A percentile compares a stretch with the other conserved stretches of the same genome.
phyloP scores from a whole-genome alignment of 2,113 vertebrate genomes.

The Macquaria ambigua region DNA sequence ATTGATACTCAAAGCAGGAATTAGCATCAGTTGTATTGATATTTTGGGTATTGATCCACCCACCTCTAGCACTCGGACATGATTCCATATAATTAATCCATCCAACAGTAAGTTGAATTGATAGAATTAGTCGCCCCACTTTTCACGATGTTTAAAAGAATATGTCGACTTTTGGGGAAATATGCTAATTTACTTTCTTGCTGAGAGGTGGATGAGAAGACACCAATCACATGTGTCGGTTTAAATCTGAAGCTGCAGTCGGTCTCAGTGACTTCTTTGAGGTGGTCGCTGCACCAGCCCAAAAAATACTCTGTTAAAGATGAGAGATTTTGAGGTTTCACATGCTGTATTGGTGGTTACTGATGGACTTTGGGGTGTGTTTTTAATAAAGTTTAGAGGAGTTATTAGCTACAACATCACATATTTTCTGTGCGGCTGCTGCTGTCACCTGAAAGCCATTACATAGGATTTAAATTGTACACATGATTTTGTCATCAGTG shows the following conservation, averaged over 20 bases:
- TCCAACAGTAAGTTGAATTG: neutral
- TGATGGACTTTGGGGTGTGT: neutral
- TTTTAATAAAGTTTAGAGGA: neutral
- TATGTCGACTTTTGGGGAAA: neutral
- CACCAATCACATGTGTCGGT: neutral
- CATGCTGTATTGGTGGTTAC: neutral
- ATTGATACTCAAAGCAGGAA: neutral
- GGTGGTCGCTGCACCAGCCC: neutral
- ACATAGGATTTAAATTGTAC: neutral
- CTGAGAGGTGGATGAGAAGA: neutral
- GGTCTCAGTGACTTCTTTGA: no score
- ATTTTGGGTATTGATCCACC: neutral
- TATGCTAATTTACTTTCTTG: neutral
- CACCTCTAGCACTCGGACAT: neutral
- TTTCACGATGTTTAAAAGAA: neutral
- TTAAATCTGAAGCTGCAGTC: no score
- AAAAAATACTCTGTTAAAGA: no score
- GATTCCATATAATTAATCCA: neutral
- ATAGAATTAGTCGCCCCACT: neutral
- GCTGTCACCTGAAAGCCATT: neutral
- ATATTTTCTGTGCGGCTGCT: neutral
- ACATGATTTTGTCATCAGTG: constrained; percentile 4
- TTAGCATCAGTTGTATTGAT: neutral
- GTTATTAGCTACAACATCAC: neutral
- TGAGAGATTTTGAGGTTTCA: neutral